Evolutionary conservation across 64 coral and sea anemone genomes (phyloP).

Genomic region (Pachyseris speciosa): DNA sequence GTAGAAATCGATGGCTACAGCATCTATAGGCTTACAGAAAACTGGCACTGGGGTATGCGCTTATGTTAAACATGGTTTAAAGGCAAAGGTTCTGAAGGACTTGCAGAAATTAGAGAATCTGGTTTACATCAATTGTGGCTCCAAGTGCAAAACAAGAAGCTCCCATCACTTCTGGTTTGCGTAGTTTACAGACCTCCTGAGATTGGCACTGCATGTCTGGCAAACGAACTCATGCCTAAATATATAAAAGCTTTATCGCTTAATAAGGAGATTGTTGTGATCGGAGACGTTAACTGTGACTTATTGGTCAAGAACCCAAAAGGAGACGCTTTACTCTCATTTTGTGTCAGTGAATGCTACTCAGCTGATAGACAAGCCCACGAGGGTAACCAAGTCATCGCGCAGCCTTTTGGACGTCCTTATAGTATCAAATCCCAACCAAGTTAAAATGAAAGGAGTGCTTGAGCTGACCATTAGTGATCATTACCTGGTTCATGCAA

Average conservation of each 20-base stretch:
- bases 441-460: slow-evolving; percentile 32
- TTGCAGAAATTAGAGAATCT: slow-evolving; percentile 26
- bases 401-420: slow-evolving; percentile 32
- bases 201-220: slow-evolving; percentile 10
- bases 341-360: slow-evolving; percentile 22
- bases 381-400: slow-evolving; percentile 41
- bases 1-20: too few species aligned
- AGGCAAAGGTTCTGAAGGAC: slow-evolving; percentile 40
- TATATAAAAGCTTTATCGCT: slow-evolving; percentile 27
- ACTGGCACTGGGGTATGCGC: slow-evolving; percentile 50
- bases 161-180: slow-evolving; percentile 41
- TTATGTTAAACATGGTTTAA: slow-evolving; percentile 33
- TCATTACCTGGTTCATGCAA: slow-evolving; percentile 34
- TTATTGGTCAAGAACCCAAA: neutral
- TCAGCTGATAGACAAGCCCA: slow-evolving; percentile 55
- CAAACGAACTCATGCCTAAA: slow-evolving; percentile 45
- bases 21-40: too few species aligned
- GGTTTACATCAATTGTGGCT: slow-evolving; percentile 68
- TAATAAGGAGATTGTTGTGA: slow-evolving; percentile 54
- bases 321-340: slow-evolving; percentile 30
- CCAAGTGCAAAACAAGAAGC: slow-evolving; percentile 45
- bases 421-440: slow-evolving; percentile 2
- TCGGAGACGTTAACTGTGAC: slow-evolving; percentile 55
- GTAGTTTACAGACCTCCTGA: slow-evolving; percentile 63
- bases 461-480: slow-evolving; percentile 64